These are phyloP conservation scores for cattle (Bos taurus) DNA, from an alignment of 2,113 vertebrate species.

Conservation along the genomic window ARS-UCD2.0 NC_037357.1:2496501-2497000, in stretches of 20 bases:
- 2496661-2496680: neutral
- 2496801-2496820: neutral
- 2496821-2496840: neutral
- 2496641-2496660: neutral
- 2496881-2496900: neutral
- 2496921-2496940: neutral
- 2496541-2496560: neutral
- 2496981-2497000: neutral
- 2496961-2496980: neutral
- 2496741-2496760: neutral
- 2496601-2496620: neutral
- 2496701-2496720: neutral
- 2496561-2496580: neutral
- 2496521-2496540: neutral
- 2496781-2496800: neutral
- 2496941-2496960: neutral
- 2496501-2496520: slow-evolving; percentile 4
- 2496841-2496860: neutral
- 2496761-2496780: neutral
- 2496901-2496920: neutral
- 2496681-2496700: neutral
- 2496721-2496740: neutral
- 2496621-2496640: neutral
- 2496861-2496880: neutral
- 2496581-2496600: neutral